These are phyloP conservation scores for Phrynosoma blainvillii DNA, from an alignment of 2,113 vertebrate species.

Conservation along the genomic window DNA sequence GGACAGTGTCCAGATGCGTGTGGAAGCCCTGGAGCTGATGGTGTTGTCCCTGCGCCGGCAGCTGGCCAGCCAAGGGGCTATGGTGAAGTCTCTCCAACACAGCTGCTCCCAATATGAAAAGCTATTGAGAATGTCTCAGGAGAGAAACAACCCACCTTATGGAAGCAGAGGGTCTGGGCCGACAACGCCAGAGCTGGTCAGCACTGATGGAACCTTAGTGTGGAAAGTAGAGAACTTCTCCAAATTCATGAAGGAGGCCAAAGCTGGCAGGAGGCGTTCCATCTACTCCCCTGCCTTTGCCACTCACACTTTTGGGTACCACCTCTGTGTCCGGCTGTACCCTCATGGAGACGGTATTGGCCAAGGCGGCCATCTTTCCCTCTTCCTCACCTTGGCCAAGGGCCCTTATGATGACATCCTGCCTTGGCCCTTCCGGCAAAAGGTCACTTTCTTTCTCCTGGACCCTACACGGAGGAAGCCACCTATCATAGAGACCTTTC, in stretches of 20 bases:
- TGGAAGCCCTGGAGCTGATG: conserved; percentile 68
- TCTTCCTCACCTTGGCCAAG: conserved; percentile 81
- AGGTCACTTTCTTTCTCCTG: conserved; percentile 68
- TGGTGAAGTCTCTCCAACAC: conserved; percentile 13
- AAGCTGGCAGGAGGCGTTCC: background rate
- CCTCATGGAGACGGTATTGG: conserved; percentile 83
- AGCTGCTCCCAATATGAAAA: conserved; percentile 24
- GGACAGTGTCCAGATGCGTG: conserved; percentile 7
- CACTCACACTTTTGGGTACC: conserved; percentile 84
- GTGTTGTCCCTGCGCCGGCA: conserved; percentile 75
- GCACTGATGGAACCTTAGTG: conserved; percentile 22
- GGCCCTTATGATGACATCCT: conserved; percentile 79
- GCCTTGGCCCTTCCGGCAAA: conserved; percentile 79
- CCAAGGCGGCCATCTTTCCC: conserved; percentile 77
- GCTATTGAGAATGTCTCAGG: conserved; percentile 54
- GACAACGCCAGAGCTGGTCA: background rate
- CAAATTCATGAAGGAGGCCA: conserved; percentile 10
- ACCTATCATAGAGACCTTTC: conserved; percentile 46
- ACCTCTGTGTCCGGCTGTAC: conserved; percentile 83
- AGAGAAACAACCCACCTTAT: conserved; percentile 48
- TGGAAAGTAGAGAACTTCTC: conserved; percentile 47
- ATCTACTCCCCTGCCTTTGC: conserved; percentile 48
- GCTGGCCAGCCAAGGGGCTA: conserved; percentile 55
- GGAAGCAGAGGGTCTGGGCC: conserved; percentile 1
- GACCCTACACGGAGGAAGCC: background rate